These are phyloP conservation scores for Taphrorychus bicolor DNA, from an alignment of 2,888 invertebrate genomes.

Conservation along the genomic window DNA sequence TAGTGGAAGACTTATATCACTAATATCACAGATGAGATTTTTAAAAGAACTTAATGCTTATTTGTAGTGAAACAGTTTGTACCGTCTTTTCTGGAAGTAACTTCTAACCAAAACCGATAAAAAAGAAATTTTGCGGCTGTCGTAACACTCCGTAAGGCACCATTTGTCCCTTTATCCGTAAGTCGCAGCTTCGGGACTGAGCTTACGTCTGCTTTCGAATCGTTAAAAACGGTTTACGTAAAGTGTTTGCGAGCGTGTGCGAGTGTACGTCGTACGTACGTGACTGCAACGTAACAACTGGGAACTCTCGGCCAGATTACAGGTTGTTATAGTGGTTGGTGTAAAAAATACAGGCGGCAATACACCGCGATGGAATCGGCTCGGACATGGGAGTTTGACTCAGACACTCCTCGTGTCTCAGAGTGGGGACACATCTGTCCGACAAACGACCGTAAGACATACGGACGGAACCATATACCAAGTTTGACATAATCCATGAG, in stretches of 20 bases:
- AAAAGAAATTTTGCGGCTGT: background rate
- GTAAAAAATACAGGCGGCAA: slow-evolving; percentile 54
- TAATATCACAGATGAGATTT: slow-evolving; percentile 30
- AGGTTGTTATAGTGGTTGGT: slow-evolving; percentile 59
- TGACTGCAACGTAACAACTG: slow-evolving; percentile 45
- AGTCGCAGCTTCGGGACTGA: background rate
- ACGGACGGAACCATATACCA: background rate
- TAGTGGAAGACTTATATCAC: slow-evolving; percentile 23
- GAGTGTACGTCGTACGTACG: slow-evolving; percentile 8
- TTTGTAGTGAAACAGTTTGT: background rate
- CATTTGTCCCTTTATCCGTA: background rate
- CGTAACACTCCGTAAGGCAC: background rate
- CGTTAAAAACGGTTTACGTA: background rate
- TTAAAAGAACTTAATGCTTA: background rate
- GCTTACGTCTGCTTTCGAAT: background rate
- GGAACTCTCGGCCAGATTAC: slow-evolving; percentile 53
- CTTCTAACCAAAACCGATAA: slow-evolving; percentile 17
- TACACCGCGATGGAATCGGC: background rate
- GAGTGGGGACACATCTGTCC: slow-evolving; percentile 19
- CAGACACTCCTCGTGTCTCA: slow-evolving; percentile 25
- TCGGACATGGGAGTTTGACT: slow-evolving; percentile 20
- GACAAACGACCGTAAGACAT: background rate
- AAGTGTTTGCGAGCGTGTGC: slow-evolving; percentile 12
- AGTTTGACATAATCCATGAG: background rate
- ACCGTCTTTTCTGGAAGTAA: no score